Conservation (phyloP, 2,888 invertebrate species). For the Odontocerum albicorne region DNA sequence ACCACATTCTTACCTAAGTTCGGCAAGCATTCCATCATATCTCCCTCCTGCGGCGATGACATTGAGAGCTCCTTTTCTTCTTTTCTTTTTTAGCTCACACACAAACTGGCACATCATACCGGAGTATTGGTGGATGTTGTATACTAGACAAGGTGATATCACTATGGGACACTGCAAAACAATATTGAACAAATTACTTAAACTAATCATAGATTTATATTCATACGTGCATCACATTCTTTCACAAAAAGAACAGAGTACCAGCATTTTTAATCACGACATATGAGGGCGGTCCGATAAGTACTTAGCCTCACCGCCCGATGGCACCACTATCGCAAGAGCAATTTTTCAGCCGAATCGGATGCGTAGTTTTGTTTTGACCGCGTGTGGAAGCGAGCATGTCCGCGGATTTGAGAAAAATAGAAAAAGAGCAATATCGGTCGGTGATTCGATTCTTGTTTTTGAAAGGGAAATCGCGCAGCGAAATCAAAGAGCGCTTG, state of each 20-base stretch:
- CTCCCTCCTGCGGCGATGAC: conserved; percentile 88
- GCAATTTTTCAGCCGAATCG: too few species aligned
- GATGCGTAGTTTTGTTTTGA: too few species aligned
- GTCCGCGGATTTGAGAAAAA: too few species aligned
- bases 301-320: too few species aligned
- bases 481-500: too few species aligned
- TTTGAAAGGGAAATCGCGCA: too few species aligned
- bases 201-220: not conserved
- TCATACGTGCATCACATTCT: not conserved
- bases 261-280: not conserved
- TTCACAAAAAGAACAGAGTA: not conserved
- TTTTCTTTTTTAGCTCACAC: conserved; percentile 58
- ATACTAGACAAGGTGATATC: conserved; percentile 54
- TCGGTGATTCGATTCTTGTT: too few species aligned
- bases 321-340: too few species aligned
- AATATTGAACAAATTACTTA: too few species aligned
- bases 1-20: conserved; percentile 69
- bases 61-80: conserved; percentile 56
- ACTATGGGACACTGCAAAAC: conserved; percentile 60
- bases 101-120: conserved; percentile 67
- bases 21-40: conserved; percentile 80
- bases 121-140: conserved; percentile 55
- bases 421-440: too few species aligned
- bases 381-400: too few species aligned
- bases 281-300: too few species aligned